Base-by-base conservation (phyloP, 2,797 vertebrate genomes). In the Amblyopsis hoosieri region DNA sequence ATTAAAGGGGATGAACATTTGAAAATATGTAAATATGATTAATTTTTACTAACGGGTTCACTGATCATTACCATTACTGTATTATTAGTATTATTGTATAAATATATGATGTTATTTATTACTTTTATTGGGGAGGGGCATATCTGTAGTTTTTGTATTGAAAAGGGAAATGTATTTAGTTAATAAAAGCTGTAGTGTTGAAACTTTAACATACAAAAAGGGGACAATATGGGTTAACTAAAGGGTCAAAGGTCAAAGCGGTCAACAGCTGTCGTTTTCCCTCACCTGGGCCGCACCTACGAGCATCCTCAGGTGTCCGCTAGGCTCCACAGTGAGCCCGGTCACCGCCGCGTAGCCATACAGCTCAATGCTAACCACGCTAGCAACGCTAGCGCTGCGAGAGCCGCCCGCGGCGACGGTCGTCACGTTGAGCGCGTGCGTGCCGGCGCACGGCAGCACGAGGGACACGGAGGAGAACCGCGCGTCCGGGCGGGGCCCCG, bases 381-480 rank as follows among this genome's bases (percentile, higher is more conserved):
- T 23, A 23, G 23, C 23, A 23, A 23, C 23, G 4, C 71, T 88
- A 19, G 90, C 54, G 56, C 50, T 90, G 74, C 91, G 82, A 46
- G 78, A 72, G 45, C 71, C 83, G 33, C 79, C 51, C 1, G 42
- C 67, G 71, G 89, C 89, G 60, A 52, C 75, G 33, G 83, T 90
- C n/a, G 64, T 84, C 54, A 94, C 72, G 52, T 85, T 87, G 56
- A 95, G 71, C 0, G 5, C 72, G 2, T 90, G 71, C 57, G 74
- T 72, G 3, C 80, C 83, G 2, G 69, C 74, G 15, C 75, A 81
- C 11, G 78, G 56, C 60, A 89, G 47, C 11, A 74, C 23, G 11
- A 93, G 13, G 8, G 77, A 80, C 2, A 45, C 86, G 1, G 83
- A 85, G 33, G 93, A 91, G 83, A 94, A 94, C 87, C 88, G 83